Conservation (phyloP, 2,888 invertebrate species). For the Oscheius onirici region DNA sequence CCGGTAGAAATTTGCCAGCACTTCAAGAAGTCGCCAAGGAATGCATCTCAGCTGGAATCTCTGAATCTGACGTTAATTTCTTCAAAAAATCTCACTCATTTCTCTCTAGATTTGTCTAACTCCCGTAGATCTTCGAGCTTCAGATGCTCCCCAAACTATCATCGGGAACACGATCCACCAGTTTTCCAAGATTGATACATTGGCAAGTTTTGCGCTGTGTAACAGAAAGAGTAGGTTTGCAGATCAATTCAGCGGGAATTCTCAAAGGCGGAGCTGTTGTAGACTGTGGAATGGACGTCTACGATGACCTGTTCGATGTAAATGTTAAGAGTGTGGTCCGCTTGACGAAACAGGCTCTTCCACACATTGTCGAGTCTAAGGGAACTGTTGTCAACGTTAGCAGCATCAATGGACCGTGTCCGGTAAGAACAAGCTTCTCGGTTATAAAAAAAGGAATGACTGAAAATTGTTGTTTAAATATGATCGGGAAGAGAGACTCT, state of each 20-base stretch:
- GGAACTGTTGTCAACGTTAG: conserved; percentile 92
- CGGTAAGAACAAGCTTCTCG: conserved; percentile 72
- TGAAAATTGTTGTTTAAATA: too few species aligned
- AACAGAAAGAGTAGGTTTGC: neutral
- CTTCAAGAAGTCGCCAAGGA: conserved; percentile 58
- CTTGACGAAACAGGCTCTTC: conserved; percentile 65
- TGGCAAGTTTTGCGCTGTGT: conserved; percentile 43
- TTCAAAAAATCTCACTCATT: neutral
- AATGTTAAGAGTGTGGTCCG: conserved; percentile 76
- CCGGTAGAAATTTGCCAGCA: conserved; percentile 61
- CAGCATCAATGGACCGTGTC: conserved; percentile 88
- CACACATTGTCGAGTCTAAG: conserved; percentile 66
- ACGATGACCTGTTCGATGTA: conserved; percentile 87
- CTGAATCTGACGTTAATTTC: conserved; percentile 37
- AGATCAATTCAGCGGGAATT: conserved; percentile 69
- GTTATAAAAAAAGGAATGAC: too few species aligned
- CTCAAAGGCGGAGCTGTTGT: conserved; percentile 62
- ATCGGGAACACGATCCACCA: conserved; percentile 58
- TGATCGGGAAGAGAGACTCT: too few species aligned
- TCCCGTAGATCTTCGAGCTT: conserved; percentile 71
- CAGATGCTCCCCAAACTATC: conserved; percentile 53
- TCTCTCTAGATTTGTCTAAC: conserved; percentile 9
- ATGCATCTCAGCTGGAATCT: conserved; percentile 54
- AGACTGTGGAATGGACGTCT: conserved; percentile 76
- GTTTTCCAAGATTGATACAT: conserved; percentile 63